A percentile compares a stretch with the other conserved stretches of the same genome.
Conservation (phyloP, 2,113 vertebrate genomes). For the Syngnathus floridae region DNA sequence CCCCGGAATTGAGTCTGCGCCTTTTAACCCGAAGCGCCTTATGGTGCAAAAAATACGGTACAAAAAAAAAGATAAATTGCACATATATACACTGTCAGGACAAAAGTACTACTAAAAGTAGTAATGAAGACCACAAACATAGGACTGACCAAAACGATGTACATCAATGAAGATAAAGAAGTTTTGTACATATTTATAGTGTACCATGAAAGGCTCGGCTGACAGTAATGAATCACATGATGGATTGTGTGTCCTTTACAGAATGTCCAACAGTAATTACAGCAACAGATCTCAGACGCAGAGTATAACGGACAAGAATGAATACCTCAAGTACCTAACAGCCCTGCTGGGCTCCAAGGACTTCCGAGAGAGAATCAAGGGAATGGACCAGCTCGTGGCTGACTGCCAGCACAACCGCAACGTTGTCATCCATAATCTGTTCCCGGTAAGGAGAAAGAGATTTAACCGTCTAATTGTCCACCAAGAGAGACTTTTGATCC, state of each 20-base stretch:
- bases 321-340: conserved; percentile 75
- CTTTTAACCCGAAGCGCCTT: too few relatives aligned
- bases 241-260: conserved; percentile 40
- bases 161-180: neutral
- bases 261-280: conserved; percentile 66
- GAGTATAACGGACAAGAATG: conserved; percentile 76
- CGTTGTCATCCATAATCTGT: conserved; percentile 77
- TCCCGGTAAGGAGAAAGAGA: conserved; percentile 71
- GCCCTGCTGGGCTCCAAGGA: conserved; percentile 77
- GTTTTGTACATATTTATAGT: neutral
- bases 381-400: conserved; percentile 77
- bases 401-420: conserved; percentile 78
- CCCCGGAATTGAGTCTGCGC: too few relatives aligned
- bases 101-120: neutral
- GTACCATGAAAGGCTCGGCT: neutral
- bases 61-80: neutral
- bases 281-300: conserved; percentile 65
- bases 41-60: neutral
- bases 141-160: neutral
- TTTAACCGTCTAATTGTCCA: neutral
- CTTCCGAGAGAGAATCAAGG: conserved; percentile 82
- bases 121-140: neutral
- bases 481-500: neutral
- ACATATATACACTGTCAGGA: neutral
- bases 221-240: neutral